Conservation (phyloP, 2,888 invertebrate species). For the Erynnis tages region DNA sequence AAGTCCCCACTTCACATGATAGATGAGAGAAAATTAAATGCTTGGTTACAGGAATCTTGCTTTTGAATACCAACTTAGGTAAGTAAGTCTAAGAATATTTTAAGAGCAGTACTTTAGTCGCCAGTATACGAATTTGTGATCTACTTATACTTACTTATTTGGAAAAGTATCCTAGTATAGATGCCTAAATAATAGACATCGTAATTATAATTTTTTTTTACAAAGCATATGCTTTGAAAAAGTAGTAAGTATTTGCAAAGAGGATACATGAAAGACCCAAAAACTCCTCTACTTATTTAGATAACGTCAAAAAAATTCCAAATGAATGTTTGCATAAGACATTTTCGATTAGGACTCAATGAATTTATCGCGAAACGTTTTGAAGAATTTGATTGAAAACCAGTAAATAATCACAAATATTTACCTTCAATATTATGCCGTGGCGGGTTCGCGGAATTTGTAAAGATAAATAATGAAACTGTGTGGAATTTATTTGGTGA, state of each 20-base stretch:
- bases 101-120: no score
- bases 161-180: no score
- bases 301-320: no score
- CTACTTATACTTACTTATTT: no score
- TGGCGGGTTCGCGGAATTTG: background rate
- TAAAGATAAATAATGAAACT: background rate
- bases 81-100: no score
- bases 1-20: slow-evolving; percentile 10
- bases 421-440: background rate
- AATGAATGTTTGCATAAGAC: background rate
- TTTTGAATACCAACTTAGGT: no score
- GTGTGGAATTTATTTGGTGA: background rate
- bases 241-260: no score
- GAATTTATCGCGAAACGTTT: background rate
- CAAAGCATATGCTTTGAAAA: no score
- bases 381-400: background rate
- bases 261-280: background rate
- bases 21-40: slow-evolving; percentile 1
- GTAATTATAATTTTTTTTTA: no score
- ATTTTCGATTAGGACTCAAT: background rate
- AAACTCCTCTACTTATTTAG: background rate
- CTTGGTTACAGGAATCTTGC: background rate
- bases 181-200: no score
- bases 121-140: no score
- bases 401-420: slow-evolving; percentile 1